A percentile compares a stretch with the other conserved stretches of the same genome.
Conservation (phyloP, 2,113 vertebrate species). For the Hydropotes inermis region DNA sequence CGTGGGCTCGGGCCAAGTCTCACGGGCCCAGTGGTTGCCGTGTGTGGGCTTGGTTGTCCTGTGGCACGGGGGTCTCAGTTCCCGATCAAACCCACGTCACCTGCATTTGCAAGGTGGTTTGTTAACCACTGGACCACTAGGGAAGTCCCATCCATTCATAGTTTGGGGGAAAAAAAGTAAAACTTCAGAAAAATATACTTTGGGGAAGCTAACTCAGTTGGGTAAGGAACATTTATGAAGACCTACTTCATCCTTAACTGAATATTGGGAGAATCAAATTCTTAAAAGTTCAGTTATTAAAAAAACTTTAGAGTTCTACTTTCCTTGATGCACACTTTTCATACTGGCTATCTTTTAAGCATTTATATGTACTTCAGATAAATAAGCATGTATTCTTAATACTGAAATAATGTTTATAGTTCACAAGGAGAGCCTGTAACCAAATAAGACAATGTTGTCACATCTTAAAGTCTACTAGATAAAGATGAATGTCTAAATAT, state of each 20-base stretch:
- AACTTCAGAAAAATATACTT: background rate
- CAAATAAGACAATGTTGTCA: slow-evolving; percentile 30
- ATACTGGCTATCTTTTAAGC: background rate
- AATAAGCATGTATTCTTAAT: background rate
- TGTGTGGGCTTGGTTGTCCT: background rate
- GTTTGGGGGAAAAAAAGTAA: background rate
- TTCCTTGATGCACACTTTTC: background rate
- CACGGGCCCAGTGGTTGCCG: fast-evolving
- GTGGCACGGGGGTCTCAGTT: background rate
- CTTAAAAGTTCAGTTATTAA: background rate
- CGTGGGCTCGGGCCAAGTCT: too few relatives aligned
- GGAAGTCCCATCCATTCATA: background rate
- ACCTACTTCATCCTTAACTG: background rate
- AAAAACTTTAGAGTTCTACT: background rate
- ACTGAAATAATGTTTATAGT: slow-evolving; percentile 23
- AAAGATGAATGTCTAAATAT: slow-evolving; percentile 27
- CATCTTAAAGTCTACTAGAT: background rate
- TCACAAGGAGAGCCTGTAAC: slow-evolving; percentile 20
- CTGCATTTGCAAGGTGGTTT: background rate
- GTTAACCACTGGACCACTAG: background rate
- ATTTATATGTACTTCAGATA: background rate
- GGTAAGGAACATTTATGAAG: background rate
- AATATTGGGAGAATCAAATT: background rate
- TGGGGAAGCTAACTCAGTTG: background rate
- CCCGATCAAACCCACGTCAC: background rate